Conservation (phyloP, 2,888 invertebrate species). For the Mythimna pallens region DNA sequence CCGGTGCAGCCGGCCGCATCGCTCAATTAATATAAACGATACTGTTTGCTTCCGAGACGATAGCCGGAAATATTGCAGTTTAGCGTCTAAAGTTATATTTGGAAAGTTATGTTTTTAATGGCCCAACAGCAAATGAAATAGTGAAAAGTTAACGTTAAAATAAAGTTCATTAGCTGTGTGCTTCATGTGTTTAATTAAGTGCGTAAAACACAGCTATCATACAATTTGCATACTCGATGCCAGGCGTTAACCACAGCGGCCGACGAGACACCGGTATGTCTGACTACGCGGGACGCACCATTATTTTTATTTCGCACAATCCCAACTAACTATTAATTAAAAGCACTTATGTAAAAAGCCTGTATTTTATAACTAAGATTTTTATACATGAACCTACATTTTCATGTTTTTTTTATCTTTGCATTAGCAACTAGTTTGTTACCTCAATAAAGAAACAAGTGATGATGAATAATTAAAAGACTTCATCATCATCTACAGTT, state of each 20-base stretch:
- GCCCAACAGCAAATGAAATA: slow-evolving; percentile 40
- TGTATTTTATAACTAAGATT: not conserved
- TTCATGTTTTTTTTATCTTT: not conserved
- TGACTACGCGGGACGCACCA: slow-evolving; percentile 32
- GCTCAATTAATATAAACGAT: slow-evolving; percentile 72
- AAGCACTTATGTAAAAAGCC: not conserved
- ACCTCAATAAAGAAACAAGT: not conserved
- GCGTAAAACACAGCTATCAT: slow-evolving; percentile 56
- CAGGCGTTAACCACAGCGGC: slow-evolving; percentile 46
- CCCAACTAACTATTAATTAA: slow-evolving; percentile 9
- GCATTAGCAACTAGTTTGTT: not conserved
- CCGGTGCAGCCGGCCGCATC: slow-evolving; percentile 86
- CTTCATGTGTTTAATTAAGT: slow-evolving; percentile 65
- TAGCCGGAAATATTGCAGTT: slow-evolving; percentile 38
- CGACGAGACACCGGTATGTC: slow-evolving; percentile 46
- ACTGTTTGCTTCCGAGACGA: slow-evolving; percentile 32
- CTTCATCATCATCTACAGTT: not conserved
- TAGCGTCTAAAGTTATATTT: slow-evolving; percentile 25
- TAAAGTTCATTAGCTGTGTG: slow-evolving; percentile 48
- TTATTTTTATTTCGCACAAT: slow-evolving; percentile 40
- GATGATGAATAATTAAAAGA: not conserved
- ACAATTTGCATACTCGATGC: slow-evolving; percentile 63
- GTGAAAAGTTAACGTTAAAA: slow-evolving; percentile 58
- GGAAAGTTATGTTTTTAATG: slow-evolving; percentile 39
- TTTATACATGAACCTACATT: no score